Evolutionary conservation across 92 coral and sea anemone genomes (phyloP).

Genomic region (Siderastrea siderea): DNA sequence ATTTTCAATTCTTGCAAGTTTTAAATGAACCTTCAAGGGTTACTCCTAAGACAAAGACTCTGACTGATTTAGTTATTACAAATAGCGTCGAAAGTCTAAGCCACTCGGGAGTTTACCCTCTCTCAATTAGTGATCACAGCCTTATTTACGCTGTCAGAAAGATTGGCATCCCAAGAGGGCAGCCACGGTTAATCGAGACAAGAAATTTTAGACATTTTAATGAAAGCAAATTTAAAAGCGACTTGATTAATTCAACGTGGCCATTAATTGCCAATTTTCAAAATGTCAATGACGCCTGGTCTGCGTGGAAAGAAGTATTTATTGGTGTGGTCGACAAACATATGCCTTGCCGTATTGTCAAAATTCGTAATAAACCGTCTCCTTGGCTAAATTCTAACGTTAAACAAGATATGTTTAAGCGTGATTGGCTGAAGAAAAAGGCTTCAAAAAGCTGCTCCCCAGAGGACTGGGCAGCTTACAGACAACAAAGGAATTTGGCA

Average conservation of each 20-base stretch:
- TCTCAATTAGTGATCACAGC: constrained; percentile 68
- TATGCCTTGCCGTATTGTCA: constrained; percentile 40
- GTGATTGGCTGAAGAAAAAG: constrained; percentile 50
- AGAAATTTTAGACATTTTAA: constrained; percentile 32
- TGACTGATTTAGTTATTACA: constrained; percentile 16
- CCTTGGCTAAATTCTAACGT: constrained; percentile 50
- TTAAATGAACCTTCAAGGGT: too few species aligned
- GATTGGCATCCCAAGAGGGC: constrained; percentile 59
- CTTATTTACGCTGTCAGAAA: constrained; percentile 65
- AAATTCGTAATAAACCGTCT: constrained; percentile 52
- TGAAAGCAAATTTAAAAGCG: constrained; percentile 10
- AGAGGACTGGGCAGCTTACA: constrained; percentile 13
- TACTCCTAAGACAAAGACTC: too few species aligned
- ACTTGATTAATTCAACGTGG: neutral
- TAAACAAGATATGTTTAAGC: constrained; percentile 46
- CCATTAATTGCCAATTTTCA: constrained; percentile 8
- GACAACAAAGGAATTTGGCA: constrained; percentile 21
- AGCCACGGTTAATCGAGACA: constrained; percentile 64
- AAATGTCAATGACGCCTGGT: constrained; percentile 32
- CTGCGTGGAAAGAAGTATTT: constrained; percentile 8
- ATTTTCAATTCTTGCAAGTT: too few species aligned
- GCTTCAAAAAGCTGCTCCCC: constrained; percentile 44
- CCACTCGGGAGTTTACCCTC: constrained; percentile 42
- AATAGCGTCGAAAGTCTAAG: constrained; percentile 38
- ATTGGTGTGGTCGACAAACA: constrained; percentile 24